Conservation (phyloP, 2,113 vertebrate genomes). For the Thinocorus orbignyianus region DNA sequence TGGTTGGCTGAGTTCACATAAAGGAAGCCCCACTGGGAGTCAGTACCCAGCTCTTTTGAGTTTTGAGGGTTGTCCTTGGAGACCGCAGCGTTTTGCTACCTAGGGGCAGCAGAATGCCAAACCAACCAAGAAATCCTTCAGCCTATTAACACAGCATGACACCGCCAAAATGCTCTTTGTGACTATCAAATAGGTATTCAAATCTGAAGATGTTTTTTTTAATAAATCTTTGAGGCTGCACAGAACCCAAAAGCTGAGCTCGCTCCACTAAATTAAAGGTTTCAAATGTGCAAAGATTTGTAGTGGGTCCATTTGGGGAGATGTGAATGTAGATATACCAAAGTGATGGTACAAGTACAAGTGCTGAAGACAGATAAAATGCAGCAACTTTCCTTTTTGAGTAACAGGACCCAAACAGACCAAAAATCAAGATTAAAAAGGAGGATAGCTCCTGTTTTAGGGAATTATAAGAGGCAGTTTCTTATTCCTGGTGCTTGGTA, state of each 20-base stretch:
- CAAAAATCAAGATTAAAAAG: neutral
- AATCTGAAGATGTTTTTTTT: neutral
- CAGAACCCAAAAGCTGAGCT: neutral
- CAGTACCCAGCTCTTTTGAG: constrained; percentile 38
- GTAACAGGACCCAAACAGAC: neutral
- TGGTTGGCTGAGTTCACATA: constrained; percentile 66
- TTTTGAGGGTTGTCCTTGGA: constrained; percentile 41
- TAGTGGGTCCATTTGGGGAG: neutral
- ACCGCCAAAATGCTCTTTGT: neutral
- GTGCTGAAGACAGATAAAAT: neutral
- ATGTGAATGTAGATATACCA: neutral
- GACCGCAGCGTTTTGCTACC: neutral
- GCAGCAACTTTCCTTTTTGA: neutral
- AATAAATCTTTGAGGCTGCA: neutral
- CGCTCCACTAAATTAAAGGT: neutral
- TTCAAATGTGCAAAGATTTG: neutral
- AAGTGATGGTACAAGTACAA: neutral
- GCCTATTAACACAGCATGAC: neutral
- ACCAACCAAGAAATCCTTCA: neutral
- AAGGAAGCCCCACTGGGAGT: constrained; percentile 36
- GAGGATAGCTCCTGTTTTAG: neutral
- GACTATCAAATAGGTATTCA: neutral
- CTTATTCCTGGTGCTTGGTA: constrained; percentile 11
- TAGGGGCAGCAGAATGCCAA: constrained; percentile 57
- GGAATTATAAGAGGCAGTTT: constrained; percentile 27